phyloP scores from a whole-genome alignment of 2,888 invertebrate species.

The Lypha dubia region DNA sequence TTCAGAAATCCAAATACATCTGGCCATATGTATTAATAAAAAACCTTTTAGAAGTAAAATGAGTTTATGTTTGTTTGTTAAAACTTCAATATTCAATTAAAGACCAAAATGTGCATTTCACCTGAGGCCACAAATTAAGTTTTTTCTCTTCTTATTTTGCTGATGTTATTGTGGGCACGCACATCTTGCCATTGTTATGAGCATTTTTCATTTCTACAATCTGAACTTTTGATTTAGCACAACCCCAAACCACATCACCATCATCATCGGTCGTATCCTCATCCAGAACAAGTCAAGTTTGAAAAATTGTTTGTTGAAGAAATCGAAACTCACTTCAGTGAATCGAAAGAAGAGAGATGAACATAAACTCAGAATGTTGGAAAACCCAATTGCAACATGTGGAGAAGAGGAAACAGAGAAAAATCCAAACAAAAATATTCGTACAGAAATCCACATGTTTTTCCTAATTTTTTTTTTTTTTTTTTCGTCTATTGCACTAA shows the following conservation, averaged over 20 bases:
- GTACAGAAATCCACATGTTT: neutral
- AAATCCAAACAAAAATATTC: neutral
- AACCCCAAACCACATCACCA: slow-evolving; percentile 18
- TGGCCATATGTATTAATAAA: neutral
- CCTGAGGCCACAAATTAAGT: slow-evolving; percentile 66
- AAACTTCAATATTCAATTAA: slow-evolving; percentile 70
- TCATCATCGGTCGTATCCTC: slow-evolving; percentile 13
- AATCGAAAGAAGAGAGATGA: slow-evolving; percentile 24
- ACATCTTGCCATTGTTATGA: slow-evolving; percentile 57
- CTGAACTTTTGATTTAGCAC: slow-evolving; percentile 49
- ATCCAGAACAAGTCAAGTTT: slow-evolving; percentile 17
- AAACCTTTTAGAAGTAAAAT: slow-evolving; percentile 32
- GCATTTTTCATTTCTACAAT: slow-evolving; percentile 59
- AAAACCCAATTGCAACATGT: neutral
- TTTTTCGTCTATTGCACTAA: neutral
- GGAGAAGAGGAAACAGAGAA: neutral
- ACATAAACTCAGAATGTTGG: slow-evolving; percentile 5
- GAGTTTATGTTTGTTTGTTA: slow-evolving; percentile 44
- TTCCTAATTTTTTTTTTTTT: neutral
- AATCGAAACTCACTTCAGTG: slow-evolving; percentile 54
- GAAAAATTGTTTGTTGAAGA: slow-evolving; percentile 49
- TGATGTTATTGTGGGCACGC: slow-evolving; percentile 33
- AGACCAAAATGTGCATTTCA: slow-evolving; percentile 67
- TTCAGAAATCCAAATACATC: neutral
- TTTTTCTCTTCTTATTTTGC: slow-evolving; percentile 47